These are phyloP conservation scores for Peromyscus nudipes DNA, from an alignment of 2,797 vertebrate genomes.

Conservation along the genomic window DNA sequence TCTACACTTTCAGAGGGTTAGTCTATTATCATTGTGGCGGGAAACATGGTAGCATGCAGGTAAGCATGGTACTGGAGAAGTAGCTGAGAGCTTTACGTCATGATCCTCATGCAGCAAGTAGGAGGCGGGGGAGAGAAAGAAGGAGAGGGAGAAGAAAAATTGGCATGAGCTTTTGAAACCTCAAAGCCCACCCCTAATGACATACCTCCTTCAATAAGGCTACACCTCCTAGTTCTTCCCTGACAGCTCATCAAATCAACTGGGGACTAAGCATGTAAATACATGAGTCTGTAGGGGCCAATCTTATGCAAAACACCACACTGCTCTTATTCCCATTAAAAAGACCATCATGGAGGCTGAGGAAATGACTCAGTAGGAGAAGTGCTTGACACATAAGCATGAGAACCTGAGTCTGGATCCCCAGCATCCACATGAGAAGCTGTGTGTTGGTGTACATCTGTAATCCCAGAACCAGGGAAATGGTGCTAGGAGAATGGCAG, in stretches of 20 bases:
- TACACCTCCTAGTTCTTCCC: not conserved
- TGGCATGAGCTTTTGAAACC: not conserved
- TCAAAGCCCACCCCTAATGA: not conserved
- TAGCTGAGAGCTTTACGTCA: not conserved
- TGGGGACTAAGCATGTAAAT: not conserved
- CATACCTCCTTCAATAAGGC: not conserved
- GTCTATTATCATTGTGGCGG: not conserved
- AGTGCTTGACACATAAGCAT: not conserved
- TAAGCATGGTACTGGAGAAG: not conserved
- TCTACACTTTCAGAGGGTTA: not conserved
- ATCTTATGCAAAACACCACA: not conserved
- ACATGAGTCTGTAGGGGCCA: not conserved
- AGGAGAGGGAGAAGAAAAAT: not conserved
- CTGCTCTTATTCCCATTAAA: not conserved
- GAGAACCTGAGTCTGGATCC: not conserved
- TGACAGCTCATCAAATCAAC: not conserved
- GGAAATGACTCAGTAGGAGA: not conserved
- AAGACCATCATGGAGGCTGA: not conserved
- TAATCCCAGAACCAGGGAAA: not conserved
- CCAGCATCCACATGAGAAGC: not conserved
- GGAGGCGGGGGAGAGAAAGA: accelerated
- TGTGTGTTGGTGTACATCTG: not conserved
- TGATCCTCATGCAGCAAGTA: not conserved
- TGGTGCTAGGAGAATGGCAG: not conserved
- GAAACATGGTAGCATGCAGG: not conserved